phyloP scores from a whole-genome alignment of 2,888 invertebrate species.

The Cyrtodaria siliqua region DNA sequence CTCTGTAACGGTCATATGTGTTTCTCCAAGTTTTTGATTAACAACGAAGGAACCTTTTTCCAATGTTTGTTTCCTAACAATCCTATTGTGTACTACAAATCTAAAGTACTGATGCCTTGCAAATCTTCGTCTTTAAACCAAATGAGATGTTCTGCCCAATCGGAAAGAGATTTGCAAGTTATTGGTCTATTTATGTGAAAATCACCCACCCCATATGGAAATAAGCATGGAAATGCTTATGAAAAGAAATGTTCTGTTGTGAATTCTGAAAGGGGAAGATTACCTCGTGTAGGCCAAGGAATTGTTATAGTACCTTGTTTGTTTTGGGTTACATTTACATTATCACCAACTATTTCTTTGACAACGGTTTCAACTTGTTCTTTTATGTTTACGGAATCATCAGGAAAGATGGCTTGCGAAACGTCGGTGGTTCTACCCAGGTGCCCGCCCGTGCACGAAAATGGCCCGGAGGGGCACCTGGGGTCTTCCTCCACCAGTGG shows the following conservation, averaged over 20 bases:
- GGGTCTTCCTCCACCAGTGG: too few species aligned
- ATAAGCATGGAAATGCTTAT: constrained; percentile 65
- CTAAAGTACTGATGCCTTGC: constrained; percentile 23
- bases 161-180: constrained; percentile 41
- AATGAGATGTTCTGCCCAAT: constrained; percentile 57
- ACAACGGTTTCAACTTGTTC: constrained; percentile 28
- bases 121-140: constrained; percentile 55
- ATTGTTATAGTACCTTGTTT: constrained; percentile 30
- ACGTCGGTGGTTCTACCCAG: too few species aligned
- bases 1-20: constrained; percentile 52
- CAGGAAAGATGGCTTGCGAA: too few species aligned
- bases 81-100: constrained; percentile 28
- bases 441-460: too few species aligned
- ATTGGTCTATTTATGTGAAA: constrained; percentile 37
- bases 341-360: constrained; percentile 15
- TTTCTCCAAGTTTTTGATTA: neutral
- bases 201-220: constrained; percentile 35
- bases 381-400: constrained; percentile 16
- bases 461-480: too few species aligned
- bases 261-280: constrained; percentile 42
- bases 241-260: constrained; percentile 52
- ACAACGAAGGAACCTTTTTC: constrained; percentile 41
- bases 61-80: constrained; percentile 58
- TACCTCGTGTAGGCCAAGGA: constrained; percentile 50
- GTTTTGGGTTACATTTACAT: constrained; percentile 15